Evolutionary conservation across 1,140 invertebrate genomes (phyloP).

Genomic region (Anastrepha ludens): DNA sequence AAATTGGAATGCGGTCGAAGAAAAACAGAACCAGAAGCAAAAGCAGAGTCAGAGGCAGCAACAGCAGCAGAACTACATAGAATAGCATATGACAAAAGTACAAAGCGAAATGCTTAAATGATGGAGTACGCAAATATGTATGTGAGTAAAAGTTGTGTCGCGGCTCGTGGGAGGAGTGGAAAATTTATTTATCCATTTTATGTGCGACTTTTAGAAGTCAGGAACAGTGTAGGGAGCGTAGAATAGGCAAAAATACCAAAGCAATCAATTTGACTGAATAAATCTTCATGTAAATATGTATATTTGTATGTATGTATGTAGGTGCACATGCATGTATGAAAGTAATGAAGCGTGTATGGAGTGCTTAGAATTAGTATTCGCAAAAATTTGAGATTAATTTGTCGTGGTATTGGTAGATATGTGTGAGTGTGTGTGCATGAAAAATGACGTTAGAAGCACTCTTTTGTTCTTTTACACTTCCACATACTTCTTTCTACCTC

Average conservation of each 20-base stretch:
- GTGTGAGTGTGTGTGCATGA: too few relatives aligned
- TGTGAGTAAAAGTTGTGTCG: not conserved
- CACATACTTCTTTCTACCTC: not conserved
- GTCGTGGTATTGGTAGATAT: too few relatives aligned
- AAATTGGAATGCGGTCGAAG: constrained; percentile 28
- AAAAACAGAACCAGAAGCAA: not conserved
- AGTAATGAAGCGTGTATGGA: too few relatives aligned
- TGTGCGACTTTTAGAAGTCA: too few relatives aligned
- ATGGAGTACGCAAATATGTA: constrained; percentile 28
- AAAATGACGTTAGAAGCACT: constrained; percentile 12
- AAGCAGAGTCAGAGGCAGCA: not conserved
- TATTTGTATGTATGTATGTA: too few relatives aligned
- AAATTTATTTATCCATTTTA: not conserved
- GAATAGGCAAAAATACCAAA: too few relatives aligned
- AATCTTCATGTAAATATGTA: too few relatives aligned
- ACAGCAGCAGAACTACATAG: constrained; percentile 4
- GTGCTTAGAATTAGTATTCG: too few relatives aligned
- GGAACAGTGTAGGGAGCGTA: too few relatives aligned
- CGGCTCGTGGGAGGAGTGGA: not conserved
- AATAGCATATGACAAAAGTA: not conserved
- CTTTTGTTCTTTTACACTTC: constrained; percentile 10
- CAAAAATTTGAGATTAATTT: too few relatives aligned
- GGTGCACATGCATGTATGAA: too few relatives aligned
- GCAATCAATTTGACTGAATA: too few relatives aligned
- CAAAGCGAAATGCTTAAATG: not conserved